These are phyloP conservation scores for Labia minor DNA, from an alignment of 2,888 invertebrate species.

Conservation along the genomic window DNA sequence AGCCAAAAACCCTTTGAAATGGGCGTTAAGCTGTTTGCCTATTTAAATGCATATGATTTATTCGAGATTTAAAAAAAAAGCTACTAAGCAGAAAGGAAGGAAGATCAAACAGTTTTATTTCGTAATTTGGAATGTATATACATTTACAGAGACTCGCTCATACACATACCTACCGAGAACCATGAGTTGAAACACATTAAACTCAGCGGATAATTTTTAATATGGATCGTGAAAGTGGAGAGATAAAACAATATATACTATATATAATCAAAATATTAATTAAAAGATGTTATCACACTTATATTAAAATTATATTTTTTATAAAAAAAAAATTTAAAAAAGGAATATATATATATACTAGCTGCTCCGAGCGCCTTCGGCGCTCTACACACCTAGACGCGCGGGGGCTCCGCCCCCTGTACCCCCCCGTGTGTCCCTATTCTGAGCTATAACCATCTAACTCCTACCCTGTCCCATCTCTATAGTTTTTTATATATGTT, in stretches of 20 bases:
- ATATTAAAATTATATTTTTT: neutral
- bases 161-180: neutral
- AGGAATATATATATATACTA: no score
- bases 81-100: slow-evolving; percentile 1
- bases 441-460: no score
- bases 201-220: neutral
- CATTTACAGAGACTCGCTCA: neutral
- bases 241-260: neutral
- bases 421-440: no score
- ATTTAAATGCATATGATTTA: slow-evolving; percentile 13
- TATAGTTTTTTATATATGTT: no score
- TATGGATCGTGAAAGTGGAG: neutral
- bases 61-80: slow-evolving; percentile 4
- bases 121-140: slow-evolving; percentile 1
- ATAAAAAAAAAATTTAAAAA: no score
- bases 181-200: no score
- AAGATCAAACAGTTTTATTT: slow-evolving; percentile 13
- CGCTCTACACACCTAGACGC: no score
- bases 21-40: slow-evolving; percentile 7
- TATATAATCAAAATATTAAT: neutral
- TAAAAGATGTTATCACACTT: slow-evolving; percentile 1
- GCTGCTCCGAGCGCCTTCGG: no score
- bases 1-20: neutral
- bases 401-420: no score
- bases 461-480: no score